These are phyloP conservation scores for Lomographa bimaculata DNA, from an alignment of 2,888 invertebrate species.

Conservation along the genomic window DNA sequence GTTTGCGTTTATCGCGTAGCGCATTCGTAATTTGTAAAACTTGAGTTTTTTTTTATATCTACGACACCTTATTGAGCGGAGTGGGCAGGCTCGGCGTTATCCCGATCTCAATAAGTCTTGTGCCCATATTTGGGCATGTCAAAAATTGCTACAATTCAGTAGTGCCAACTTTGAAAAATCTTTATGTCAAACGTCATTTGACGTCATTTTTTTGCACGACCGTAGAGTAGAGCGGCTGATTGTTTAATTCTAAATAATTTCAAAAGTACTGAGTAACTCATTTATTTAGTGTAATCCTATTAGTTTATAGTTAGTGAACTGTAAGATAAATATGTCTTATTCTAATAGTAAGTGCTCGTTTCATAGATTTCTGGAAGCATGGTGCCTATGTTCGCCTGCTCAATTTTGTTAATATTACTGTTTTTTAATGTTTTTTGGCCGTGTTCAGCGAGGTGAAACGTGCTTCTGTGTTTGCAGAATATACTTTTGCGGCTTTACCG, in stretches of 20 bases:
- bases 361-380: constrained; percentile 42
- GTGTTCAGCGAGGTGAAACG: constrained; percentile 35
- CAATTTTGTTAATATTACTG: constrained; percentile 38
- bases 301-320: constrained; percentile 59
- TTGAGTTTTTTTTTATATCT: too few species aligned
- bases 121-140: constrained; percentile 67
- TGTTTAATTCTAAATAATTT: constrained; percentile 64
- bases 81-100: too few species aligned
- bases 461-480: constrained; percentile 84
- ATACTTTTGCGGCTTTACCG: constrained; percentile 96
- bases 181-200: too few species aligned
- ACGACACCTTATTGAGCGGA: too few species aligned
- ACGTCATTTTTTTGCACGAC: constrained; percentile 74
- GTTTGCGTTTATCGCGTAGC: too few species aligned
- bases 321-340: constrained; percentile 69
- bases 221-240: constrained; percentile 69
- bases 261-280: constrained; percentile 61
- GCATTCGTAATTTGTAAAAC: too few species aligned
- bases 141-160: constrained; percentile 32
- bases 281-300: constrained; percentile 50
- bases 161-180: constrained; percentile 54
- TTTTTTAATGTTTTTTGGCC: constrained; percentile 30
- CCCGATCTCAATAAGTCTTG: too few species aligned
- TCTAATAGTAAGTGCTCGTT: constrained; percentile 72
- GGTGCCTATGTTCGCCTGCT: constrained; percentile 35